Percentiles rank a stretch among this genome's conserved stretches.
phyloP scores from a whole-genome alignment of 2,797 vertebrate genomes.

The Myotis myotis region DNA sequence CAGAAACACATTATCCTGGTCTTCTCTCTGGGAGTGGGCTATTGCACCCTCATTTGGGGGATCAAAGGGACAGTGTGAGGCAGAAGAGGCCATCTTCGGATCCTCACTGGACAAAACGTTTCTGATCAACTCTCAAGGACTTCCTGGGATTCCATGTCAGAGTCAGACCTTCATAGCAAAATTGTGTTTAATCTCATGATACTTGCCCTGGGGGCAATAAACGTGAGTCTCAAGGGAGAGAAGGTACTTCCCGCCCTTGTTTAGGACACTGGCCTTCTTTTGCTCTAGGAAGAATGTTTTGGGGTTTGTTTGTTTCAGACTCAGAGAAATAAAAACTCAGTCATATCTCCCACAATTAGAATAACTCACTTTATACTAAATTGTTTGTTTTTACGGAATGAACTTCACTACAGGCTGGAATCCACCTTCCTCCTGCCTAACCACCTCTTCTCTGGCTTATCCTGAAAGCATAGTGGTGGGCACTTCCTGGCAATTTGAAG shows the following conservation, averaged over 20 bases:
- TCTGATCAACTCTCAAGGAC: not conserved
- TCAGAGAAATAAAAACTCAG: constrained; percentile 44
- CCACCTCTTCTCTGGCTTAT: not conserved
- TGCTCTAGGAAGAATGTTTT: constrained; percentile 57
- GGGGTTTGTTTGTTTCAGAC: constrained; percentile 54
- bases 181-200: not conserved
- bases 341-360: not conserved
- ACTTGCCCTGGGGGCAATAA: constrained; percentile 29
- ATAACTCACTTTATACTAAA: constrained; percentile 32
- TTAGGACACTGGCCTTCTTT: constrained; percentile 51
- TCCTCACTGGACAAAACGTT: not conserved
- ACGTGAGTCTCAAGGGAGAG: not conserved
- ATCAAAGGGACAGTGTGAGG: not conserved
- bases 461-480: not conserved
- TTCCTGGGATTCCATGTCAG: not conserved
- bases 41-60: not conserved
- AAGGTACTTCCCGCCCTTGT: not conserved
- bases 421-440: not conserved
- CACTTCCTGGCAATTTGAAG: not conserved
- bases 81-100: not conserved
- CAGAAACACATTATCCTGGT: constrained; percentile 74
- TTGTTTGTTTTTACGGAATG: constrained; percentile 48
- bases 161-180: not conserved
- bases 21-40: constrained; percentile 53
- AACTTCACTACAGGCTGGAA: not conserved